These are phyloP conservation scores for Premnoplex brunnescens DNA, from an alignment of 2,797 vertebrate genomes.

Conservation along the genomic window DNA sequence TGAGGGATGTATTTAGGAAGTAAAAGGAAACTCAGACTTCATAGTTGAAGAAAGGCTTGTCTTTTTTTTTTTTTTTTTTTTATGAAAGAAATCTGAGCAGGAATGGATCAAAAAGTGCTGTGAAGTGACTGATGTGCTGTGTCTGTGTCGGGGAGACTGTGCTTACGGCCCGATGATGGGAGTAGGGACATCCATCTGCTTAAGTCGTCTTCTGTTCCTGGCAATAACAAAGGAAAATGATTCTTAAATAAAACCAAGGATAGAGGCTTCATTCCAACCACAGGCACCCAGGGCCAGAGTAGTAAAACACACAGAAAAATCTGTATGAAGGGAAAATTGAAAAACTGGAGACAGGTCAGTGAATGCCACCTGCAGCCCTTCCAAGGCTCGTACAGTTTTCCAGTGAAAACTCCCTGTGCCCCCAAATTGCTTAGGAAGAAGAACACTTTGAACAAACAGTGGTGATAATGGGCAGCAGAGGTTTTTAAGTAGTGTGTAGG, in stretches of 20 bases:
- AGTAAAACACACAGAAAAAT: slow-evolving; percentile 36
- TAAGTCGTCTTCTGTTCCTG: slow-evolving; percentile 12
- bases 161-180: neutral
- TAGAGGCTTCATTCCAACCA: neutral
- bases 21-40: neutral
- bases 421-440: neutral
- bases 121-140: neutral
- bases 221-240: slow-evolving; percentile 72
- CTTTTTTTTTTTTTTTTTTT: neutral
- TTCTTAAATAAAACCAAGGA: slow-evolving; percentile 50
- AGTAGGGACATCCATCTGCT: slow-evolving; percentile 43
- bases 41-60: neutral
- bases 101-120: neutral
- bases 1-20: neutral
- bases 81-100: neutral
- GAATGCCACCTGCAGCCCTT: neutral
- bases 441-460: neutral
- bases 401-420: neutral
- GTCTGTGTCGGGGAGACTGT: neutral
- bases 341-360: neutral
- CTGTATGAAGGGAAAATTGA: neutral
- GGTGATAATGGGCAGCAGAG: neutral
- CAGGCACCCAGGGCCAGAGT: slow-evolving; percentile 27
- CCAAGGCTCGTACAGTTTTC: neutral
- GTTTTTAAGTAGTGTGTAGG: neutral